Evolutionary conservation across 1,140 invertebrate genomes (phyloP), one percentile per base, ranked within the genome.

Genomic region (Odontomachus brunneus): DNA sequence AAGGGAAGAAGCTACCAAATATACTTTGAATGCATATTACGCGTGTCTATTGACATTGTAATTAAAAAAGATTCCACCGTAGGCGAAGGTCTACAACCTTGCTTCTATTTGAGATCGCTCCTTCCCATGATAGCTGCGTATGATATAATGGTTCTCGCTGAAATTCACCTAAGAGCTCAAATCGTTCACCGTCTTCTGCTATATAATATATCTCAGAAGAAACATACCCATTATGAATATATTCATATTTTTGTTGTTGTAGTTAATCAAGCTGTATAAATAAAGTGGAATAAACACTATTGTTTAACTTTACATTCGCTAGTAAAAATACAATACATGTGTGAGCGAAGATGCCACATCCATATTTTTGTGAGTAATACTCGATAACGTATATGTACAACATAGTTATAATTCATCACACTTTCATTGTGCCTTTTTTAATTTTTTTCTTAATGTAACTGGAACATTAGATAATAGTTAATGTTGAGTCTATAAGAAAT

Each of bases 1-100:
- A 69, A 51, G 65, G 12, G 66, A 83, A 78, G 86, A 83, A 88
- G 83, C 83, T n/a, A n/a, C n/a, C n/a, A n/a, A n/a, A n/a, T n/a
- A 33, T 5, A 33, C 29, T 33, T 33, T 33, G 29, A 5, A 33
- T 33, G n/a, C 29, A 33, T 33, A 33, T 5, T 33, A 33, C n/a
- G n/a, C n/a, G n/a, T n/a, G n/a, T n/a, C n/a, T n/a, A n/a, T n/a
- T n/a, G n/a, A n/a, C n/a, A n/a, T n/a, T n/a, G n/a, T n/a, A n/a
- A n/a, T n/a, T n/a, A n/a, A n/a, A n/a, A n/a, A n/a, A n/a, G n/a
- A n/a, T n/a, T n/a, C n/a, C n/a, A n/a, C n/a, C n/a, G n/a, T n/a
- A n/a, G n/a, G n/a, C n/a, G n/a, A n/a, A n/a, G n/a, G n/a, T n/a
- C n/a, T n/a, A 83, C 75, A 83, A 89, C 71, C 86, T 86, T 80